phyloP scores from a whole-genome alignment of 1,140 invertebrate species.

The Papilio polyxenes region DNA sequence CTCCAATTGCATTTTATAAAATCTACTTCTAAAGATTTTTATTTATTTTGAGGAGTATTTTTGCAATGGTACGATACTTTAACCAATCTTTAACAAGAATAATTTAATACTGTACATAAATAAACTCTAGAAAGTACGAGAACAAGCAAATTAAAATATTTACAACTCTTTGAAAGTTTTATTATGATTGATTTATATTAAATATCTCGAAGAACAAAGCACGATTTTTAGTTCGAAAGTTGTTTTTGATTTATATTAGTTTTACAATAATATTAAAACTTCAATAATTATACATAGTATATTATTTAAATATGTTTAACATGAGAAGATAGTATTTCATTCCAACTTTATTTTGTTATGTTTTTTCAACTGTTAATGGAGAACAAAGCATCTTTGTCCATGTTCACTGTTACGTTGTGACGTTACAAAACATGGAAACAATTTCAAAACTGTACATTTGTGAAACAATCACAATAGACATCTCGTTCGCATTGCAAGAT shows the following conservation, averaged over 20 bases:
- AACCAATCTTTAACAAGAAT: background rate
- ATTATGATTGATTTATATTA: background rate
- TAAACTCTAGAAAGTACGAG: slow-evolving; percentile 4
- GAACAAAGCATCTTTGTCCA: slow-evolving; percentile 8
- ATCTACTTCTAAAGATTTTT: background rate
- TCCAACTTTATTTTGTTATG: background rate
- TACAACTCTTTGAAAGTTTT: background rate
- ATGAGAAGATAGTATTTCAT: background rate
- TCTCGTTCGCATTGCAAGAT: slow-evolving; percentile 64
- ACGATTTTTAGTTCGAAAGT: background rate
- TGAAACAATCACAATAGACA: slow-evolving; percentile 56
- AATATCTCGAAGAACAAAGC: background rate
- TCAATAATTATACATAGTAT: background rate
- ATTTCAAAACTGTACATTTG: slow-evolving; percentile 47
- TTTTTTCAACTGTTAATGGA: background rate
- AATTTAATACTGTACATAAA: background rate
- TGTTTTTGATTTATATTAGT: background rate
- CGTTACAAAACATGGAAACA: slow-evolving; percentile 29
- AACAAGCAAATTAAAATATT: background rate
- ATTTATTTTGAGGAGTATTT: background rate
- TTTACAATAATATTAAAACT: slow-evolving; percentile 3
- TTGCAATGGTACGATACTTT: background rate
- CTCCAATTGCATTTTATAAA: background rate
- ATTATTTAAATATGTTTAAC: background rate
- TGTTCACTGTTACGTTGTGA: slow-evolving; percentile 27